Evolutionary conservation across 2,888 invertebrate genomes (phyloP).

Genomic region (Dryococelus australis): DNA sequence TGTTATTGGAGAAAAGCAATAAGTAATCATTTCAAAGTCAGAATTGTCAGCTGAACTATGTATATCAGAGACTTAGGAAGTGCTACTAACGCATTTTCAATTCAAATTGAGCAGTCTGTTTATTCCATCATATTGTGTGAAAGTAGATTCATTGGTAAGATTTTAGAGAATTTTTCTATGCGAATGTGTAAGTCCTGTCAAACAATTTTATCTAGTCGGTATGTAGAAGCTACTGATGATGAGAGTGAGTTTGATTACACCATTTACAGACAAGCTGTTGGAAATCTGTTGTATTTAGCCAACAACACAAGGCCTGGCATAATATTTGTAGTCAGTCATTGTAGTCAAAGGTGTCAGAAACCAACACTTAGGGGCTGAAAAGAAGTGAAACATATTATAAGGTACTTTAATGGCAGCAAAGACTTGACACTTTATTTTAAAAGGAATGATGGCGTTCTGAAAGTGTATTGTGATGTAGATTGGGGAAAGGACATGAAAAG

Average conservation of each 20-base stretch:
- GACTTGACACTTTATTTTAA: neutral
- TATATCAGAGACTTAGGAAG: neutral
- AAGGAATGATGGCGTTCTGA: neutral
- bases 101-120: neutral
- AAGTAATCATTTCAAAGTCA: neutral
- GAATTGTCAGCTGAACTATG: neutral
- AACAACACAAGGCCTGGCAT: neutral
- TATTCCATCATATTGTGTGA: neutral
- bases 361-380: neutral
- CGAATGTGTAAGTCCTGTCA: constrained; percentile 5
- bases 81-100: neutral
- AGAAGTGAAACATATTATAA: neutral
- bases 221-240: neutral
- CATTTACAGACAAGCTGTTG: neutral
- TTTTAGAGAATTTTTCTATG: neutral
- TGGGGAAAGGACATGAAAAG: neutral
- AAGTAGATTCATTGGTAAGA: neutral
- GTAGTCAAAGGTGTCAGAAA: neutral
- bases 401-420: neutral
- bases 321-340: neutral
- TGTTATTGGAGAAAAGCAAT: neutral
- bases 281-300: neutral
- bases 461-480: neutral
- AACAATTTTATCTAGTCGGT: neutral
- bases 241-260: neutral